phyloP scores from a whole-genome alignment of 2,888 invertebrate species.

The Melieria omissa region DNA sequence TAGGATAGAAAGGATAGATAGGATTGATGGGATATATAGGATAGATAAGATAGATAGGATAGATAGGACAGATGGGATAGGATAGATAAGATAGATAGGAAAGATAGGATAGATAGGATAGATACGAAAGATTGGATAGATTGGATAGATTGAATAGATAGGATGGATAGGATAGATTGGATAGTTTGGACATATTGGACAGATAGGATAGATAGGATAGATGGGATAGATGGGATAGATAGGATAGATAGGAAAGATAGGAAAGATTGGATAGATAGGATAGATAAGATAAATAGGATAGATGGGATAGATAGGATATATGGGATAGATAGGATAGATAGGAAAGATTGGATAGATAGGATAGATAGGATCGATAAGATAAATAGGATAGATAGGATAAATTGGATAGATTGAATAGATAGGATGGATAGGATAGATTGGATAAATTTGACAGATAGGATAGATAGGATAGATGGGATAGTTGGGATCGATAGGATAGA shows the following conservation, averaged over 20 bases:
- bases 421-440: neutral
- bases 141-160: neutral
- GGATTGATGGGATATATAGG: neutral
- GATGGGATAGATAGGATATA: neutral
- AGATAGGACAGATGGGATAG: neutral
- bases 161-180: neutral
- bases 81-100: slow-evolving; percentile 1
- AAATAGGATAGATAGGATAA: neutral
- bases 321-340: neutral
- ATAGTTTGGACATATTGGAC: neutral
- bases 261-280: neutral
- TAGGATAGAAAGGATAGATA: neutral
- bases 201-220: neutral
- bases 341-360: neutral
- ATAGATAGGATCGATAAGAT: neutral
- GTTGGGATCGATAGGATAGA: neutral
- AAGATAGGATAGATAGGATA: neutral
- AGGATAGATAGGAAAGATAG: neutral
- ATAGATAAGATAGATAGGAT: neutral
- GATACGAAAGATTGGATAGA: neutral
- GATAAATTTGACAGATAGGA: neutral
- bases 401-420: no score
- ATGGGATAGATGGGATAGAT: no score
- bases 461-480: neutral
- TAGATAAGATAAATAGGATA: neutral